Evolutionary conservation across 1,140 invertebrate genomes (phyloP).

Genomic region (Neodiprion lecontei): DNA sequence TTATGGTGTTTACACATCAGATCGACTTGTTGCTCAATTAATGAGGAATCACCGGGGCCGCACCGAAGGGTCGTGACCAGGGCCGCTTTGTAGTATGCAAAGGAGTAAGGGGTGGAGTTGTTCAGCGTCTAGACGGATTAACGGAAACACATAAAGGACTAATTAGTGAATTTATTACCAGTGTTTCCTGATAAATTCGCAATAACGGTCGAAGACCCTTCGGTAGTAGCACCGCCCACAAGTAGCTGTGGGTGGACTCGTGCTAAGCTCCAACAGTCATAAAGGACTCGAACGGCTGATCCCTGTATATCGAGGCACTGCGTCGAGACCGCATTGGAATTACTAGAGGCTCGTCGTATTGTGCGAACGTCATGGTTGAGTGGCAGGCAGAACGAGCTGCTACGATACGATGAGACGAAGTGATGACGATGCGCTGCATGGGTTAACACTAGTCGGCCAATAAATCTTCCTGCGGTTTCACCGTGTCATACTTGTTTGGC

Average conservation of each 20-base stretch:
- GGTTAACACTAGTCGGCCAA: neutral
- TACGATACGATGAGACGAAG: neutral
- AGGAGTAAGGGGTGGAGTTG: neutral
- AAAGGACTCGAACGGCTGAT: too few relatives aligned
- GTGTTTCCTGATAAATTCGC: neutral
- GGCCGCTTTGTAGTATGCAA: neutral
- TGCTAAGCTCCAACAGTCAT: too few relatives aligned
- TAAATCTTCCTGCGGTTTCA: conserved; percentile 1
- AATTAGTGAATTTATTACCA: neutral
- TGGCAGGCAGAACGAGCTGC: neutral
- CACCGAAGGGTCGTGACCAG: neutral
- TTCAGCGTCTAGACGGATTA: neutral
- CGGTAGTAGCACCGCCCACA: neutral
- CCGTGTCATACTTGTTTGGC: neutral
- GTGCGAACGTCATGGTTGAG: neutral
- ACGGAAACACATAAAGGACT: neutral
- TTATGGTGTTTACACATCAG: neutral
- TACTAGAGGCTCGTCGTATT: neutral
- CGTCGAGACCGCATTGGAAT: neutral
- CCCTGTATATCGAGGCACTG: too few relatives aligned
- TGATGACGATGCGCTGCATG: neutral
- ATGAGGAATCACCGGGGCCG: neutral
- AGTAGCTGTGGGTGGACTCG: too few relatives aligned
- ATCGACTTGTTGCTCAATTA: neutral
- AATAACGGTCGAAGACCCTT: neutral